Conservation (phyloP, 2,888 invertebrate species). For the Plebejus anna region DNA sequence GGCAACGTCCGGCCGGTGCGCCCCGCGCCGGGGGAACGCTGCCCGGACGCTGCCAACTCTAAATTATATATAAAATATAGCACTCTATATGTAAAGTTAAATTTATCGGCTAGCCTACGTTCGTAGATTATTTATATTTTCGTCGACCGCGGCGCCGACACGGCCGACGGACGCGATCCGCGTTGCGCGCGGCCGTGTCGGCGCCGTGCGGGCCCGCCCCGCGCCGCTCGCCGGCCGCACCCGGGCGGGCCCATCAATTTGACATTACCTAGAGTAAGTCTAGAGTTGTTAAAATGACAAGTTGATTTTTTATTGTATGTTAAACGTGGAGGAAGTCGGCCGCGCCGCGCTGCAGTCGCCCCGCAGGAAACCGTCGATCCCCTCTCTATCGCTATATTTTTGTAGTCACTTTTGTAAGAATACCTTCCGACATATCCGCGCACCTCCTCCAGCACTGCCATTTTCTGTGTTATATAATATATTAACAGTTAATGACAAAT, state of each 20-base stretch:
- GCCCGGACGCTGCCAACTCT: neutral
- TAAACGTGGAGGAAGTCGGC: slow-evolving; percentile 25
- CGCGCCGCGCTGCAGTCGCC: neutral
- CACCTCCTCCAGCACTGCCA: slow-evolving; percentile 16
- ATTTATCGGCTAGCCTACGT: slow-evolving; percentile 51
- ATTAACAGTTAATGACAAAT: slow-evolving; percentile 22
- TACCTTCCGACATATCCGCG: neutral
- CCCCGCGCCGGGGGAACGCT: neutral
- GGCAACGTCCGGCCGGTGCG: neutral
- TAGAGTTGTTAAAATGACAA: slow-evolving; percentile 76
- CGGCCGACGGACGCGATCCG: slow-evolving; percentile 31
- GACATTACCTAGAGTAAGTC: slow-evolving; percentile 74
- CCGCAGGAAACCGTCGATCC: neutral
- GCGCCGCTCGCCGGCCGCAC: slow-evolving; percentile 22
- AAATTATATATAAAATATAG: slow-evolving; percentile 48
- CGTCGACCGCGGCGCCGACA: slow-evolving; percentile 35
- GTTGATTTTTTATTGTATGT: slow-evolving; percentile 50
- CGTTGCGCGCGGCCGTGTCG: slow-evolving; percentile 12
- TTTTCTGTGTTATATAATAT: slow-evolving; percentile 19
- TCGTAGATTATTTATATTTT: slow-evolving; percentile 48
- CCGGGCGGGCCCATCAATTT: slow-evolving; percentile 57
- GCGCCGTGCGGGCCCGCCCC: slow-evolving; percentile 13
- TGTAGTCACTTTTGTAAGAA: neutral
- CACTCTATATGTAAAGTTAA: slow-evolving; percentile 50
- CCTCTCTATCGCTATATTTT: neutral